phyloP scores from a whole-genome alignment of 2,888 invertebrate genomes.

The Sarcophaga rosellei region DNA sequence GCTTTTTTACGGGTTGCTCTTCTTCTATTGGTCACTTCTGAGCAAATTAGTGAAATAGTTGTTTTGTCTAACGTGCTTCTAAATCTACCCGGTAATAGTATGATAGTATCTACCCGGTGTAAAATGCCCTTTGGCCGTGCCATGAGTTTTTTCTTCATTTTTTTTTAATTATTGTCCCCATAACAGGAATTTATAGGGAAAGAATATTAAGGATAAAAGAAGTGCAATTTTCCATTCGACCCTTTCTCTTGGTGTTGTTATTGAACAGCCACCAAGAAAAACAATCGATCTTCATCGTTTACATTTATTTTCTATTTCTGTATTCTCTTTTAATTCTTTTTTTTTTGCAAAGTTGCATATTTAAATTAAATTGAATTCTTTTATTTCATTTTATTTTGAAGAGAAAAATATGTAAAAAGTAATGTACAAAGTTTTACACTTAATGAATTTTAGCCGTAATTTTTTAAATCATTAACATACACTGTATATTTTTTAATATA shows the following conservation, averaged over 20 bases:
- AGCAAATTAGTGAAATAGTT: no score
- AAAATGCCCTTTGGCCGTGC: conserved; percentile 53
- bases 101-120: no score
- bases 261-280: conserved; percentile 10
- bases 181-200: conserved; percentile 17
- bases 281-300: conserved; percentile 8
- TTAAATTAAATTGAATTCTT: neutral
- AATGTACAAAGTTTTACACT: conserved; percentile 17
- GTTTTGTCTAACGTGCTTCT: no score
- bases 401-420: conserved; percentile 52
- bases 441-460: conserved; percentile 36
- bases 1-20: no score
- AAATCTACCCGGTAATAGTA: no score
- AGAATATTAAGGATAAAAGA: conserved; percentile 4
- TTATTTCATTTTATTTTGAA: conserved; percentile 13
- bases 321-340: conserved; percentile 7
- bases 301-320: neutral
- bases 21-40: no score
- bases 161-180: conserved; percentile 13
- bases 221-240: no score
- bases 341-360: neutral
- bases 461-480: conserved; percentile 36
- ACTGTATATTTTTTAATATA: conserved; percentile 52
- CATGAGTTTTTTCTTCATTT: conserved; percentile 61
- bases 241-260: no score